A percentile compares a stretch with the other conserved stretches of the same genome.
These are phyloP conservation scores for Oreotrochilus melanogaster DNA, from an alignment of 2,113 vertebrate species.

Conservation along the genomic window DNA sequence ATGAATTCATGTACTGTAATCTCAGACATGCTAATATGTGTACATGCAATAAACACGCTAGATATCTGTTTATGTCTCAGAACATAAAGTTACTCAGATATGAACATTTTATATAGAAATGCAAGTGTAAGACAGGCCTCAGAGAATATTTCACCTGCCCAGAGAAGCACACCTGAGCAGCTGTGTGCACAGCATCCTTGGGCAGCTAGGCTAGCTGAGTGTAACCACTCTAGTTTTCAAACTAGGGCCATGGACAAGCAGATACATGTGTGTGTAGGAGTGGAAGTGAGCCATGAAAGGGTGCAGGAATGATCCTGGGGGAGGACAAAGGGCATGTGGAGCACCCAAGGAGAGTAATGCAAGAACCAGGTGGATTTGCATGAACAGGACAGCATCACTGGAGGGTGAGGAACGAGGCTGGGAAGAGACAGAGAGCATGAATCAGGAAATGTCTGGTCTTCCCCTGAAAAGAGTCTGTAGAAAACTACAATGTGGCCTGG, in stretches of 20 bases:
- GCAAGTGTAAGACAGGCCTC: neutral
- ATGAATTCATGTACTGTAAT: neutral
- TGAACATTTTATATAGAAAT: neutral
- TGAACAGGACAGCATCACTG: neutral
- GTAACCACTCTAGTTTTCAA: neutral
- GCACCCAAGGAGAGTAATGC: neutral
- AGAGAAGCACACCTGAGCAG: neutral
- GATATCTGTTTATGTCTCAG: neutral
- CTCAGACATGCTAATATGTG: neutral
- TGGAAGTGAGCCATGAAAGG: neutral
- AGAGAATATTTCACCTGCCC: neutral
- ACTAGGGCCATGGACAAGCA: neutral
- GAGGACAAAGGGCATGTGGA: neutral
- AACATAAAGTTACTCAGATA: neutral
- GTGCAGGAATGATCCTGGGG: neutral
- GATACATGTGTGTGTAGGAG: neutral
- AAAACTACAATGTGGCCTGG: neutral
- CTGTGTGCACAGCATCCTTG: neutral
- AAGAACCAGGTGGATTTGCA: neutral
- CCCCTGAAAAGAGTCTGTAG: neutral
- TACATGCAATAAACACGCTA: neutral
- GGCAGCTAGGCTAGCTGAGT: neutral
- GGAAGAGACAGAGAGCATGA: neutral
- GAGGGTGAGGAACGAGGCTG: neutral
- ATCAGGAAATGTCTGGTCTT: fast-evolving